These are phyloP conservation scores for Diploptera punctata DNA, from an alignment of 2,888 invertebrate genomes.

Conservation along the genomic window DNA sequence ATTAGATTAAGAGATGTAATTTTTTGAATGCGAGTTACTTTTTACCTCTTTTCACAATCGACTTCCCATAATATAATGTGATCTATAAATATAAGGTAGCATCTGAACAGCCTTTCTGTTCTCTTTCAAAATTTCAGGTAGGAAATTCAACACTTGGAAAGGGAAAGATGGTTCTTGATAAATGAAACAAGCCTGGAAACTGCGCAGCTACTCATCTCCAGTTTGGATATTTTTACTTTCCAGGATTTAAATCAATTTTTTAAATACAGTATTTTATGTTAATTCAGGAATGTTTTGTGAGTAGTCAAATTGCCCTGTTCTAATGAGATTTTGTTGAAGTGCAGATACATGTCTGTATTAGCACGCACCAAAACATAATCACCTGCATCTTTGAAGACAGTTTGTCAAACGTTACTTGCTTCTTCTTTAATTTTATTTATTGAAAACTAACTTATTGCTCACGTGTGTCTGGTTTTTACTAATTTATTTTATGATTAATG, in stretches of 20 bases:
- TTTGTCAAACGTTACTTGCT: conserved; percentile 1
- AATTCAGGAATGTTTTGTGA: background rate
- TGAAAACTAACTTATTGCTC: background rate
- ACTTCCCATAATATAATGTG: too few relatives aligned
- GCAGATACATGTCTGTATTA: background rate
- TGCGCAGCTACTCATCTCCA: background rate
- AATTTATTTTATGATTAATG: too few relatives aligned
- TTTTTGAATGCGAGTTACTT: too few relatives aligned
- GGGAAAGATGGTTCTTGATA: conserved; percentile 35
- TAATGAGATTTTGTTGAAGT: background rate
- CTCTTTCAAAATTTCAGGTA: conserved; percentile 42
- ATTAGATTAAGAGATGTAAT: too few relatives aligned
- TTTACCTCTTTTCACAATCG: too few relatives aligned
- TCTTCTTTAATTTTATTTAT: background rate
- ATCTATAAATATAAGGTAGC: too few relatives aligned
- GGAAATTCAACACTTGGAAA: conserved; percentile 36
- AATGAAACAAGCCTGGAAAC: conserved; percentile 19
- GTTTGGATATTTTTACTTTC: conserved; percentile 3
- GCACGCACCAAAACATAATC: conserved; percentile 17
- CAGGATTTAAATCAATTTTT: background rate
- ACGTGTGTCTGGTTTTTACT: too few relatives aligned
- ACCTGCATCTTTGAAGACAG: conserved; percentile 18
- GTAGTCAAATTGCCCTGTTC: background rate
- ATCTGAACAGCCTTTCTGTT: conserved; percentile 30
- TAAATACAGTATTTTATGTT: background rate